Evolutionary conservation across 2,888 invertebrate species (phyloP).

Genomic region (Blera fallax): DNA sequence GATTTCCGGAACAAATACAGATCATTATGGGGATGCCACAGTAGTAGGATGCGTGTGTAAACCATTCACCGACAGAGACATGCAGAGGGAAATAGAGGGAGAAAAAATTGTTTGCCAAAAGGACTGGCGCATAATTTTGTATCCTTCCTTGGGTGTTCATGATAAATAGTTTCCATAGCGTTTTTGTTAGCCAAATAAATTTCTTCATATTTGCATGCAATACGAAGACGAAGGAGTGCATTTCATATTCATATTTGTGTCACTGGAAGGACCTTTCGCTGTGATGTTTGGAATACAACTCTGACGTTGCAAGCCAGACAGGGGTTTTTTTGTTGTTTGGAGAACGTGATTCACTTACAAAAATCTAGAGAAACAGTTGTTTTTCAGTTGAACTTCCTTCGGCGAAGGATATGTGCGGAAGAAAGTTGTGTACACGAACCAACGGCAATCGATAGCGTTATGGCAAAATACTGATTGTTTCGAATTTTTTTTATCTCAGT

Average conservation of each 20-base stretch:
- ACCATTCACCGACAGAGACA: neutral
- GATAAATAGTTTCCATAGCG: neutral
- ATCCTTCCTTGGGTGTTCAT: neutral
- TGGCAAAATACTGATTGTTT: neutral
- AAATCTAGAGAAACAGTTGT: neutral
- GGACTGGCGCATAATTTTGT: neutral
- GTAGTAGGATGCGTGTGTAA: neutral
- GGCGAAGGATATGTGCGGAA: neutral
- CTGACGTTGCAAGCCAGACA: neutral
- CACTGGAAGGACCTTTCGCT: neutral
- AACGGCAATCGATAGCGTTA: conserved; percentile 8
- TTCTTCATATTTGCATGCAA: conserved; percentile 7
- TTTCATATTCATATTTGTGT: conserved; percentile 29
- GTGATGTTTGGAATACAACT: neutral
- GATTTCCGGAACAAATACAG: conserved; percentile 43
- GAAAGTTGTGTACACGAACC: neutral
- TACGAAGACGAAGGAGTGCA: conserved; percentile 16
- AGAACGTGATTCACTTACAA: conserved; percentile 25
- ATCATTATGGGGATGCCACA: conserved; percentile 7
- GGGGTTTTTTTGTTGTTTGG: neutral
- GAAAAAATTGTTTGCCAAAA: neutral
- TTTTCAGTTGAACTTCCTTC: neutral
- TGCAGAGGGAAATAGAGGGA: too few species aligned
- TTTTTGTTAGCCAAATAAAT: neutral
- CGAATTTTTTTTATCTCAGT: conserved; percentile 1